Conservation (phyloP, 2,113 vertebrate genomes). For the Aleadryas rufinucha region DNA sequence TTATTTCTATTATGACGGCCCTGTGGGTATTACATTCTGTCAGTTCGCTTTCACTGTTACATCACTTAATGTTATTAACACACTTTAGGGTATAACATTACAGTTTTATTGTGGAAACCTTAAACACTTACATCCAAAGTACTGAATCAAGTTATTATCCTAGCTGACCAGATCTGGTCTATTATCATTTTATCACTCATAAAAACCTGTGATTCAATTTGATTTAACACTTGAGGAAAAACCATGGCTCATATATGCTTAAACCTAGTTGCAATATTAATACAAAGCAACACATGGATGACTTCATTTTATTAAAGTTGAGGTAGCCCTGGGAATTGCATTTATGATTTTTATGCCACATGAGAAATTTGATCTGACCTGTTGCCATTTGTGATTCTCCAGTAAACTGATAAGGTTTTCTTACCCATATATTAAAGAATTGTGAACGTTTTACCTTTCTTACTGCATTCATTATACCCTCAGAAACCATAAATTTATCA, state of each 20-base stretch:
- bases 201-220: conserved; percentile 79
- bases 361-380: conserved; percentile 66
- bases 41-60: conserved; percentile 93
- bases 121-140: conserved; percentile 95
- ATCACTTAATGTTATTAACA: conserved; percentile 99
- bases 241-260: conserved; percentile 59
- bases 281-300: conserved; percentile 71
- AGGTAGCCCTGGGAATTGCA: conserved; percentile 67
- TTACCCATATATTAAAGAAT: neutral
- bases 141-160: conserved; percentile 94
- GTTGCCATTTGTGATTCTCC: conserved; percentile 54
- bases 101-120: conserved; percentile 95
- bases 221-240: conserved; percentile 74
- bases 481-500: neutral
- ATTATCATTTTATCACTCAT: conserved; percentile 79
- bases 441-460: conserved; percentile 11
- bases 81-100: conserved; percentile 96
- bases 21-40: conserved; percentile 88
- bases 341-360: conserved; percentile 55
- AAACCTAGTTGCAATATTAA: conserved; percentile 69
- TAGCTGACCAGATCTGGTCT: conserved; percentile 79
- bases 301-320: conserved; percentile 78
- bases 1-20: conserved; percentile 92
- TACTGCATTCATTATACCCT: conserved; percentile 14
- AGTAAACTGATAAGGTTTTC: conserved; percentile 59